Base-by-base conservation (phyloP, 2,888 invertebrate species). In the Andrena praecox region DNA sequence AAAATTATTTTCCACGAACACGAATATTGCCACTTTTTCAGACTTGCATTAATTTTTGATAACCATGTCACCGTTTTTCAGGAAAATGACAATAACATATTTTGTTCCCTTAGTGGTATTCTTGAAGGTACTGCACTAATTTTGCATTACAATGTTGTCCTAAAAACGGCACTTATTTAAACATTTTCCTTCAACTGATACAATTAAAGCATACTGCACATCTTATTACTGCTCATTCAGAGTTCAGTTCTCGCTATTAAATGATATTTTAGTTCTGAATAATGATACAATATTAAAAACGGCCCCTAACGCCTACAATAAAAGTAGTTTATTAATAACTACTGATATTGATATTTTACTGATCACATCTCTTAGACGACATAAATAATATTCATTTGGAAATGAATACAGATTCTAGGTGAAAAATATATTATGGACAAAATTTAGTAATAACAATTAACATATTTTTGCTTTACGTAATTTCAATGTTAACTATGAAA, bases 211-310 rank as follows among this genome's bases (percentile, higher is more conserved):
- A 52, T 52, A 52, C 0, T 52, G 52, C 52, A 52, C n/a, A 52
- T 52, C 52, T 52, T 52, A 52, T 52, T 52, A 52, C 52, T 52
- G 20, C 20, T 52, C 52, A 20, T 52, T 52, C 52, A 52, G 52
- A 52, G 52, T 52, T 6, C 5, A n/a, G n/a, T 52, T 52, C 20
- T 52, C 20, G 20, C 52, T 52, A 52, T 52, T 52, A 52, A 52
- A 20, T 52, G 6, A 6, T 20, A 52, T 52, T 52, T 52, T 52
- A 52, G 62, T 63, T 63, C 33, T 63, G n/a, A 31, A 31, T 20
- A 63, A 33, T 63, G 20, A 63, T 35, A 33, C n/a, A 63, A 33
- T 52, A 20, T 52, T 52, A 20, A 52, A 52, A 52, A 52, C 52
- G 52, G 52, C 52, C 5, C 52, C 52, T 52, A 52, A 52, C 7